These are phyloP conservation scores for Drosophila lowei DNA, from an alignment of 1,140 invertebrate species.

Conservation along the genomic window DNA sequence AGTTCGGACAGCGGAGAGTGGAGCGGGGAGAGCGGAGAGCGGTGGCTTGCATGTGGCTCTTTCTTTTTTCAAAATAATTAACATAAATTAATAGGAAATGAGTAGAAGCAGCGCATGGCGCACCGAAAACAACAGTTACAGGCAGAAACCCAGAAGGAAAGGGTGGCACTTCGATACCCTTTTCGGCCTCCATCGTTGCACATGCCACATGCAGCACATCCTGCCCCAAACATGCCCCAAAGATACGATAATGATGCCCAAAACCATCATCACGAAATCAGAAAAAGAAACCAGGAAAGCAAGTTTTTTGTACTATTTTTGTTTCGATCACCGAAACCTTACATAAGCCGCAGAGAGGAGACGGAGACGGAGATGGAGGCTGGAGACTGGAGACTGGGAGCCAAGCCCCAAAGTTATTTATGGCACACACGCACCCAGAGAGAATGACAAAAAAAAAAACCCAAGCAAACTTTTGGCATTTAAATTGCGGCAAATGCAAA, in stretches of 20 bases:
- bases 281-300: slow-evolving; percentile 20
- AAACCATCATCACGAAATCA: slow-evolving; percentile 22
- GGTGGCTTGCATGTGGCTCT: slow-evolving; percentile 57
- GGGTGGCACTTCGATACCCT: neutral
- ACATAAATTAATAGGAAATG: slow-evolving; percentile 81
- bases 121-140: slow-evolving; percentile 54
- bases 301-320: slow-evolving; percentile 62
- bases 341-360: slow-evolving; percentile 17
- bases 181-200: too few relatives aligned
- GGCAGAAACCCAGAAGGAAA: slow-evolving; percentile 1
- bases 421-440: slow-evolving; percentile 45
- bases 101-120: slow-evolving; percentile 56
- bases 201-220: too few relatives aligned
- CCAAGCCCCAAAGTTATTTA: slow-evolving; percentile 54
- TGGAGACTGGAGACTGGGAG: too few relatives aligned
- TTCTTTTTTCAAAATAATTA: slow-evolving; percentile 77
- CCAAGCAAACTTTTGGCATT: slow-evolving; percentile 26
- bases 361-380: neutral
- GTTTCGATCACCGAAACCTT: slow-evolving; percentile 14
- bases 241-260: too few relatives aligned
- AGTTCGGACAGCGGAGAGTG: neutral
- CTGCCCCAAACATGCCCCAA: neutral
- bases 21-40: neutral
- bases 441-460: slow-evolving; percentile 47
- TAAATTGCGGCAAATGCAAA: slow-evolving; percentile 34